Conservation (phyloP, 2,888 invertebrate genomes). For the Saturnia pavonia region DNA sequence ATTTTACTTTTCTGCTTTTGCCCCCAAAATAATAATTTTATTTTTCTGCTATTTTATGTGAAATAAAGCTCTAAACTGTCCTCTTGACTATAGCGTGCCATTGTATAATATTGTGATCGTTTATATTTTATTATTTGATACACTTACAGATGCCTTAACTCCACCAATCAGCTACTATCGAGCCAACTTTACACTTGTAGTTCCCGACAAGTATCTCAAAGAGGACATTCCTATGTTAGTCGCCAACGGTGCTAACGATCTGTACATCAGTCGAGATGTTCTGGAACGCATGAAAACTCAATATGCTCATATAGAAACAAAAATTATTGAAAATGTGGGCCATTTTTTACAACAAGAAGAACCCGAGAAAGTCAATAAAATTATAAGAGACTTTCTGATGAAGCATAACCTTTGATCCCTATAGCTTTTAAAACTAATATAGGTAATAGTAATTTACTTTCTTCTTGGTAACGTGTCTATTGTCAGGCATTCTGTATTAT, state of each 20-base stretch:
- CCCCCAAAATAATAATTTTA: no score
- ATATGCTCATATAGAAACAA: conserved; percentile 67
- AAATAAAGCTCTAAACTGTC: no score
- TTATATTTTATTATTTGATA: not conserved
- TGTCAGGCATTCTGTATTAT: no score
- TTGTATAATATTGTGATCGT: not conserved
- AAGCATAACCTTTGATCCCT: conserved; percentile 52
- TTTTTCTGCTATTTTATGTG: no score
- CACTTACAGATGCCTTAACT: conserved; percentile 74
- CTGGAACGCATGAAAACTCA: conserved; percentile 60
- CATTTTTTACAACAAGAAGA: conserved; percentile 82
- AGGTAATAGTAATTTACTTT: not conserved
- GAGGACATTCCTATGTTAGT: conserved; percentile 69
- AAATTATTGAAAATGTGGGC: conserved; percentile 64
- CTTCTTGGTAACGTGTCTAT: not conserved
- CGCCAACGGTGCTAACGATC: conserved; percentile 71
- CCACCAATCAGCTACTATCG: conserved; percentile 82
- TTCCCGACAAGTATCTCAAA: conserved; percentile 47
- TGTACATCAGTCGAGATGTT: conserved; percentile 49
- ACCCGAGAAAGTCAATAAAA: conserved; percentile 74
- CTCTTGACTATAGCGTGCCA: not conserved
- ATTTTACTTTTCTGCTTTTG: no score
- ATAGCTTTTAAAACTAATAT: not conserved
- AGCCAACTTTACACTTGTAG: conserved; percentile 58
- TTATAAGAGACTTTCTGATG: conserved; percentile 72